These are phyloP conservation scores for Megathymus violae DNA, from an alignment of 1,140 invertebrate genomes.

Conservation along the genomic window DNA sequence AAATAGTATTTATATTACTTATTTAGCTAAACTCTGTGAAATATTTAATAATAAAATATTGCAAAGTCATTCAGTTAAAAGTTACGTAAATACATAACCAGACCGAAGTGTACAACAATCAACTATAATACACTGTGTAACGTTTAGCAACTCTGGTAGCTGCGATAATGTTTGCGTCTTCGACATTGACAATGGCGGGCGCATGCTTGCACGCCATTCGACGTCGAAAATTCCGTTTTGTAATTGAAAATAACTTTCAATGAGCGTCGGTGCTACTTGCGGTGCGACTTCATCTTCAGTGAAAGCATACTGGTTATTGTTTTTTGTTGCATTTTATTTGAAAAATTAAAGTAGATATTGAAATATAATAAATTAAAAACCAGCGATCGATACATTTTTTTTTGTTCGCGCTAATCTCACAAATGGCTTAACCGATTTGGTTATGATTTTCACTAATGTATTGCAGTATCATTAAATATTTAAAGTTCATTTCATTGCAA, in stretches of 20 bases:
- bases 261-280: constrained; percentile 43
- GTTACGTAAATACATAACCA: background rate
- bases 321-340: no score
- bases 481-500: no score
- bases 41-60: background rate
- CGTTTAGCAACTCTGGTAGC: constrained; percentile 7
- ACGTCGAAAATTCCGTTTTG: constrained; percentile 64
- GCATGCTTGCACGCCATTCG: constrained; percentile 65
- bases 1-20: no score
- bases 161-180: constrained; percentile 35
- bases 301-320: constrained; percentile 39
- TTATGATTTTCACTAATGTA: no score
- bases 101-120: constrained; percentile 1
- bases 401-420: no score
- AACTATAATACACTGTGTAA: constrained; percentile 32
- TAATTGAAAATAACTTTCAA: constrained; percentile 76
- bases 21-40: background rate
- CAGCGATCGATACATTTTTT: no score
- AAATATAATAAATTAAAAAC: background rate
- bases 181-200: constrained; percentile 66
- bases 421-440: no score
- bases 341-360: background rate
- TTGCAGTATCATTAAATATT: no score
- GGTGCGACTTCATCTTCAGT: constrained; percentile 29
- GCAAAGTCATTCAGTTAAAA: background rate